Evolutionary conservation across 2,888 invertebrate species (phyloP), one percentile per base, ranked within the genome.

Genomic region (Philereme vetulata): DNA sequence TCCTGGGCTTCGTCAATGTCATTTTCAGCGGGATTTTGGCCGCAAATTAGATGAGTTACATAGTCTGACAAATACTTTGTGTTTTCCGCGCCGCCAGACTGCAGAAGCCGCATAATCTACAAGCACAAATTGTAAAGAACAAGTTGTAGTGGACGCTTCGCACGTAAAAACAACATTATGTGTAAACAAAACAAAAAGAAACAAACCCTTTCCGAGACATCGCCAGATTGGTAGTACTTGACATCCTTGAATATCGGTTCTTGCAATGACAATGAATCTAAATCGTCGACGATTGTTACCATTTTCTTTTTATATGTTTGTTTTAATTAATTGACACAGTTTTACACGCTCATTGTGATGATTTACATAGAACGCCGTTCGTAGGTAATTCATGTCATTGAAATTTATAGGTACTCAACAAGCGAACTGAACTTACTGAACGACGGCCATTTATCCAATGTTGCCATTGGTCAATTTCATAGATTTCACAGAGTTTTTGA

Each of bases 11-110:
- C 97, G 59, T 95, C 95, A 73, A 98, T 94, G 84, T 98, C 98
- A 78, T 95, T 96, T 83, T 97, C 97, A 75, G 96, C 94, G 60
- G 96, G 96, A 89, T 97, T 96, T 71, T 94, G 93, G 34, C 97
- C 98, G 74, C 97, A 97, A 80, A 99, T 96, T 75, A 98, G 93
- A 93, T 98, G 98, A 46, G 98, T 98, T 70, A 98, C 97, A 90
- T 96, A 96, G 88, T 98, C 97, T 65, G 97, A 96, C 74, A 98
- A 95, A 90, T 97, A 98, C 74, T 95, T 95, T 69, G 96, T 96
- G 71, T 95, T 95, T 83, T 97, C 97, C 32, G 97, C 98, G 55
- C 98, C 98, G 67, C 97, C 97, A 82, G 94, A 94, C 87, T 96
- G 96, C 63, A 98, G 93, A 72, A 97, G 90, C 75, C 94, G 94